Base-by-base conservation (phyloP, 2,797 vertebrate genomes). In the Syndactyla subalaris region DNA sequence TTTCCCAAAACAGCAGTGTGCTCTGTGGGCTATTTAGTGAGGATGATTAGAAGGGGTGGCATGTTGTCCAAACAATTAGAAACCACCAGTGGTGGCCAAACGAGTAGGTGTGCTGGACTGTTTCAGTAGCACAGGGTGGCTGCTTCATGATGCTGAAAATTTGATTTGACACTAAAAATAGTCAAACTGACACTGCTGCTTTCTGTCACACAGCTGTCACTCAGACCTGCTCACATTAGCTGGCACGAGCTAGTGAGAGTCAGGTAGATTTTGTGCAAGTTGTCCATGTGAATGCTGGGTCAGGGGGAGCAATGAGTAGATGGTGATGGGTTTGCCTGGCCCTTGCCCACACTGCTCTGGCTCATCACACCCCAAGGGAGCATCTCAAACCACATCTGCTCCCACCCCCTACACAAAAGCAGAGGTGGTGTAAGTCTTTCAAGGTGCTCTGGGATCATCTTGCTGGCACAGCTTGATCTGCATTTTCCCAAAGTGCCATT, bases 371-470 rank as follows among this genome's bases (percentile, higher is more conserved):
- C 30, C 61, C 2, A 3, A 84, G 45, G 75, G 58, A 70, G 61
- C 79, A 39, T 83, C 63, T 83, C 41, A 55, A 41, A 65, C 55
- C 77, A 32, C 29, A 10, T 65, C 68, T 78, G 43, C n/a, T 43
- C 2, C 0, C n/a, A 11, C 34, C 17, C 3, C 0, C 24, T 15
- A 1, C 10, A 15, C 29, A n/a, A 27, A 59, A 55, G 36, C 36
- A 51, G 59, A 23, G 5, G 41, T 52, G 70, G 30, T 22, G 20
- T 24, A 5, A 27, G 45, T 10, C n/a, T 58, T 88, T 58, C 27
- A 38, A 27, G 39, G 23, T 49, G 54, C 14, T 77, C 9, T 24
- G 13, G 54, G 34, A 23, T 59, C 0, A 0, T 1, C 0, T 54
- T 58, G 41, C 74, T 71, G 78, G 18, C 34, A 43, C 22, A 24